Conservation (phyloP, 30 jellyfish, hydroid and myxozoan genomes). For the Rhopilema esculentum region DNA sequence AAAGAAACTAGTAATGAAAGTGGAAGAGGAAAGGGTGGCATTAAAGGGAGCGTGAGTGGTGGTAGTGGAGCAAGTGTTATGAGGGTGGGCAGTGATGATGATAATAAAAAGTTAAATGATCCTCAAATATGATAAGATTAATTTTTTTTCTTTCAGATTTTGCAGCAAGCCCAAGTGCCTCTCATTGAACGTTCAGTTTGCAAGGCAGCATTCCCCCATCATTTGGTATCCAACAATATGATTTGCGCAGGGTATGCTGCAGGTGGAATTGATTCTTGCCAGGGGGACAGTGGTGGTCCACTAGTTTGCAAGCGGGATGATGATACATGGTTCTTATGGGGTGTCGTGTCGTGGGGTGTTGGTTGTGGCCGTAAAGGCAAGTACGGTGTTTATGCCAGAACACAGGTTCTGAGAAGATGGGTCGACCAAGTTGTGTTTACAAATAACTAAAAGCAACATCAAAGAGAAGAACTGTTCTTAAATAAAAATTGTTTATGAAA, state of each 20-base stretch:
- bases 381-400: conserved; percentile 90
- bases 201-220: conserved; percentile 57
- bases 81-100: no score
- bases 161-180: conserved; percentile 98
- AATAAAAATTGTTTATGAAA: no score
- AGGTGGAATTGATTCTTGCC: conserved; percentile 96
- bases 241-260: conserved; percentile 93
- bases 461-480: neutral
- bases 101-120: no score
- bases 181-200: conserved; percentile 71
- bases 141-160: conserved; percentile 68
- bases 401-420: conserved; percentile 91
- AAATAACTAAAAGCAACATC: neutral
- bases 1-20: no score
- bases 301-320: conserved; percentile 82
- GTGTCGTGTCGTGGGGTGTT: conserved; percentile 99
- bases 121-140: no score
- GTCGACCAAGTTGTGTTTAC: conserved; percentile 78
- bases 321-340: conserved; percentile 95
- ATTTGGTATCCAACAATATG: conserved; percentile 73
- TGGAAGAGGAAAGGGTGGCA: no score
- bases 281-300: conserved; percentile 99
- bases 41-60: no score
- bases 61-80: no score
- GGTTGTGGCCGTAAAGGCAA: conserved; percentile 92